Evolutionary conservation across 2,797 vertebrate species (phyloP).

Genomic region (Diglossa cyanea): DNA sequence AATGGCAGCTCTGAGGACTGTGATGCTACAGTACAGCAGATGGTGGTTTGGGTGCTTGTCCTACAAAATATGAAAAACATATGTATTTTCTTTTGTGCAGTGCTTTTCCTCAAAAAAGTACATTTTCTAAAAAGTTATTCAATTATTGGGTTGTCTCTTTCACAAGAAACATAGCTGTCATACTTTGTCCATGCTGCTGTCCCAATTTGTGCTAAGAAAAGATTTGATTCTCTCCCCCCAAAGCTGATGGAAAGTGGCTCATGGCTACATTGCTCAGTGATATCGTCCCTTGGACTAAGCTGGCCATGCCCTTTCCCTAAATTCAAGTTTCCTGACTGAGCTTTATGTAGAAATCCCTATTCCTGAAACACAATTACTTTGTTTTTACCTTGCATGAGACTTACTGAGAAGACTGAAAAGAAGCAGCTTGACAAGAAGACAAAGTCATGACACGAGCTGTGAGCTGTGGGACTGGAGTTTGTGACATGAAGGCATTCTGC

Average conservation of each 20-base stretch:
- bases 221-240: fast-evolving
- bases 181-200: background rate
- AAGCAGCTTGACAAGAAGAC: background rate
- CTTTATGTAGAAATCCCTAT: background rate
- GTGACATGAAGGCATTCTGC: background rate
- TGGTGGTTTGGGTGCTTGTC: background rate
- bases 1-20: background rate
- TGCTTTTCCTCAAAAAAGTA: background rate
- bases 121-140: background rate
- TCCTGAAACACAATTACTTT: background rate
- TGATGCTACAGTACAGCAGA: background rate
- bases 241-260: background rate
- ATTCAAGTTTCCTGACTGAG: background rate
- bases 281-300: background rate
- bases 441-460: background rate
- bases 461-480: background rate
- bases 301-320: background rate
- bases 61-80: background rate
- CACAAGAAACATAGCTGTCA: background rate
- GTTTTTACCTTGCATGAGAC: background rate
- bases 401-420: background rate
- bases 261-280: background rate
- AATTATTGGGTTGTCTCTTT: background rate
- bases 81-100: background rate
- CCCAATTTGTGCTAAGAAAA: background rate